Evolutionary conservation across 1,140 invertebrate genomes (phyloP), one percentile per base, ranked within the genome.

Genomic region (Formica exsecta): DNA sequence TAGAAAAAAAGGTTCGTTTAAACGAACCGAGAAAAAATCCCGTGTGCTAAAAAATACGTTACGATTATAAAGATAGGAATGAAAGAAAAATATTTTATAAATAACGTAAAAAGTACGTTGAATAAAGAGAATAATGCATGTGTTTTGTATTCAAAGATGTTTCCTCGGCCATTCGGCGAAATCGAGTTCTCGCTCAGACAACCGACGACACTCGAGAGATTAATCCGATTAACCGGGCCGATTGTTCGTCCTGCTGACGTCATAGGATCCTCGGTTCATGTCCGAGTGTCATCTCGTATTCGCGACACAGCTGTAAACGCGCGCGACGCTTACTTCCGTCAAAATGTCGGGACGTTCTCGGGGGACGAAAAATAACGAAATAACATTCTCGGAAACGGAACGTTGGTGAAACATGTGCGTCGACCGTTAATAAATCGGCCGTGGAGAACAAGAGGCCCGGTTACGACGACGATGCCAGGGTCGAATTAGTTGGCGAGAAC

Each of bases 351-450:
- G 48, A 51, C 48, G 38, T 68, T 22, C 5, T 5, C 57, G 61
- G 13, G n/a, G 48, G 5, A 5, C 36, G 54, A 19, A 22, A 3
- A 6, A 38, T 76, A 19, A 36, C 48, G 22, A 79, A 88, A 81
- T 86, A 88, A 88, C 29, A 32, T 68, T 88, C 75, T 62, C 22
- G 22, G 41, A 73, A 77, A 13, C 32, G 54, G 62, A 84, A 70
- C 16, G 13, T 41, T 16, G n/a, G 57, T 11, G 71, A 79, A 48
- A 70, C 71, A 88, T 74, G 68, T 73, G 81, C 81, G 59, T 66
- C 73, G 81, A 25, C 41, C 44, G 61, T 87, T 84, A 74, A 85
- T 89, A 89, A 88, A 81, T 85, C 75, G 68, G 29, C 61, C 54
- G 41, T 85, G 65, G 59, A 73, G 81, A 88, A 81, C 75, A 85